Base-by-base conservation (phyloP, 2,888 invertebrate genomes). In the Perdita meconis region DNA sequence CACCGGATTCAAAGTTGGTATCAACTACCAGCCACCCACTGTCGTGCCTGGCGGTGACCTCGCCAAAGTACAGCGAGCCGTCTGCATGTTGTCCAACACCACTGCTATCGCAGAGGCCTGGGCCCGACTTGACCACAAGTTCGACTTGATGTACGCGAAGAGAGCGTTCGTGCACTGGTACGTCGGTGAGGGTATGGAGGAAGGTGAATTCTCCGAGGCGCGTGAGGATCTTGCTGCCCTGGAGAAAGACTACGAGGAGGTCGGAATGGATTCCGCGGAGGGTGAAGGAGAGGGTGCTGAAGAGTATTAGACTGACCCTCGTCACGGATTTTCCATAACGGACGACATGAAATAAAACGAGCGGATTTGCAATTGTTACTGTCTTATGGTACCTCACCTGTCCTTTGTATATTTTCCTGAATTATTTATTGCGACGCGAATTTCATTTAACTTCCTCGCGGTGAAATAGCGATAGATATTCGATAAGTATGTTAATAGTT, bases 21-120 rank as follows among this genome's bases (percentile, higher is more conserved):
- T 97, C 94, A 98, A 98, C 94, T 98, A 98, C 94, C 98, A 98
- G 93, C 97, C 97, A 78, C 97, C 97, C 55, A 97, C 97, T 84
- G 97, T 98, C 30, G 98, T 98, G 64, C 98, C 98, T 13, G 98
- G 98, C 6, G 98, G 98, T 47, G 98, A 98, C 92, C 93, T 97
- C 93, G 98, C 98, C 83, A 98, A 98, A 94, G 98, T 98, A 50
- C 97, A 97, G 93, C 96, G 98, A 89, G 98, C 98, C 85, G 98
- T 98, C 24, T 98, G 98, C 95, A 98, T 98, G 98, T 95, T 98
- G 94, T 97, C 97, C 92, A 98, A 98, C 94, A 98, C 98, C 84
- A 98, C 98, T 12, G 97, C 98, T 88, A 98, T 98, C 92, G 98
- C 98, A 16, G 98, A 98, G 93, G 98, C 98, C 47, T 98, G 98